Evolutionary conservation across 2,888 invertebrate species (phyloP).

Genomic region (Asteroscopus sphinx): DNA sequence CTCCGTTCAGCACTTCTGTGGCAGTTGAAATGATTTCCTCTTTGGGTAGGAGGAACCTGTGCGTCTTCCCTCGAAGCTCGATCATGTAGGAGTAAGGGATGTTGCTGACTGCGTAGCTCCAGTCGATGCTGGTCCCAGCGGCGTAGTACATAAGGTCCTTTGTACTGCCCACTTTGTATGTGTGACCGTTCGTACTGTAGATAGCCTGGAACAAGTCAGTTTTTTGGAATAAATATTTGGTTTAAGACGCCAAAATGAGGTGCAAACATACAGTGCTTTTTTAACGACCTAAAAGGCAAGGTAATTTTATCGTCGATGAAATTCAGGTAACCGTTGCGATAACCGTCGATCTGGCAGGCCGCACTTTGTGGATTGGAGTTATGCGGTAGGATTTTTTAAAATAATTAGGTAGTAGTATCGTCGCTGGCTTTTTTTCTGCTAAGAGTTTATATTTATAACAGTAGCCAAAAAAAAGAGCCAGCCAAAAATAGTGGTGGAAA

Average conservation of each 20-base stretch:
- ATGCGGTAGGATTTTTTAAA: too few relatives aligned
- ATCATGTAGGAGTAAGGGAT: conserved; percentile 84
- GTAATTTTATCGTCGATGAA: too few relatives aligned
- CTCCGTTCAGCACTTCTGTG: conserved; percentile 71
- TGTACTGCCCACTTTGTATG: conserved; percentile 84
- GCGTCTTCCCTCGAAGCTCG: conserved; percentile 78
- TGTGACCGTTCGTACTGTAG: conserved; percentile 71
- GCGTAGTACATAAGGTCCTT: conserved; percentile 86
- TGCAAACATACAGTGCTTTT: too few relatives aligned
- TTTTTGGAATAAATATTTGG: background rate
- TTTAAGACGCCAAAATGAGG: background rate
- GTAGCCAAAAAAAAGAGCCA: too few relatives aligned
- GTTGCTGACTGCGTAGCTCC: conserved; percentile 80
- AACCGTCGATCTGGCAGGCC: too few relatives aligned
- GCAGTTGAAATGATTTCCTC: conserved; percentile 77
- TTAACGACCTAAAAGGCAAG: too few relatives aligned
- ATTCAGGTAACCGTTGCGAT: too few relatives aligned
- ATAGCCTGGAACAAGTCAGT: conserved; percentile 71
- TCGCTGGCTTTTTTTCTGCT: too few relatives aligned
- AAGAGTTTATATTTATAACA: too few relatives aligned
- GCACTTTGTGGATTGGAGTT: too few relatives aligned
- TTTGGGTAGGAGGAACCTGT: conserved; percentile 80
- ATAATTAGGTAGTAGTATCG: too few relatives aligned
- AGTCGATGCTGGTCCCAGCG: conserved; percentile 80
- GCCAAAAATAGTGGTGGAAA: too few relatives aligned